phyloP scores from a whole-genome alignment of 2,113 vertebrate genomes.

The Phylloscopus whistleri region DNA sequence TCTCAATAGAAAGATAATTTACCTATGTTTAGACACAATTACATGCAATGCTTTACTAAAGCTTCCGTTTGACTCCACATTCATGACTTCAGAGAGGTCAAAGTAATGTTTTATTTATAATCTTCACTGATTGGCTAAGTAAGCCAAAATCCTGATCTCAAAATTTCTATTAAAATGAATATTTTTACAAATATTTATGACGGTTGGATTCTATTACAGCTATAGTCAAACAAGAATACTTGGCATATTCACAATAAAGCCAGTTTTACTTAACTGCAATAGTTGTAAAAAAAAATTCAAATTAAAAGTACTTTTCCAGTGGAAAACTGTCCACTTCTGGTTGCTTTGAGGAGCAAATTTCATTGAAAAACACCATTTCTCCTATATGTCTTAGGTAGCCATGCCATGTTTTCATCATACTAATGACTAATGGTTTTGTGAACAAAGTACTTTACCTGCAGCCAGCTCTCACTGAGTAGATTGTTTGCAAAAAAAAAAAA shows the following conservation, averaged over 20 bases:
- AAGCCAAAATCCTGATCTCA: background rate
- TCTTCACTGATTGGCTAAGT: background rate
- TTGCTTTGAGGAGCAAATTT: background rate
- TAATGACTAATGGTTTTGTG: background rate
- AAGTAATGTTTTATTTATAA: background rate
- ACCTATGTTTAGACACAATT: background rate
- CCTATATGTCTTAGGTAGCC: accelerated
- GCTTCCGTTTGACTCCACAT: background rate
- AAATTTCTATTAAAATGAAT: background rate
- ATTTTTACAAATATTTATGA: background rate
- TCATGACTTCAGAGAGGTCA: background rate
- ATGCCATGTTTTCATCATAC: background rate
- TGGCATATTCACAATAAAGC: background rate
- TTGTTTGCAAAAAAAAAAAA: background rate
- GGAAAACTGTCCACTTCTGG: background rate
- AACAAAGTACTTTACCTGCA: background rate
- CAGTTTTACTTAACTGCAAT: background rate
- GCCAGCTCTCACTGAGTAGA: background rate
- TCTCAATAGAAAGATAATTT: background rate
- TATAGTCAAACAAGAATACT: background rate
- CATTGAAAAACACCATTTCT: background rate
- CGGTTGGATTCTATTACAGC: background rate
- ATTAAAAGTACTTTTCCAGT: background rate
- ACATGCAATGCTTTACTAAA: background rate
- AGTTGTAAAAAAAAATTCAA: background rate